phyloP scores from a whole-genome alignment of 2,113 vertebrate genomes.

The Rana temporaria region DNA sequence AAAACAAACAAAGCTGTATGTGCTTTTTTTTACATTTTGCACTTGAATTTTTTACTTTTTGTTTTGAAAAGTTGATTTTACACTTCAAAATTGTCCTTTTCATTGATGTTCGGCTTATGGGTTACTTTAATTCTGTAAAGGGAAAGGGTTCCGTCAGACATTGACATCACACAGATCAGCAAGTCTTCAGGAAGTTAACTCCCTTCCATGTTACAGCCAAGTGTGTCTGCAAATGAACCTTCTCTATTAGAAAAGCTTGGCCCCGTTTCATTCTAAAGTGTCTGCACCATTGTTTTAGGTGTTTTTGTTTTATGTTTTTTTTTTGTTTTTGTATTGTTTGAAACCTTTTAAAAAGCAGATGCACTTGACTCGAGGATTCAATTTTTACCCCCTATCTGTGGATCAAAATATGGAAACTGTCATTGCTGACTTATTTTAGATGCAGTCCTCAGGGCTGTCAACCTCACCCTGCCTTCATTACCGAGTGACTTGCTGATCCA shows the following conservation, averaged over 20 bases:
- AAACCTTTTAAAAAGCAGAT: no score
- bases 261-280: not conserved
- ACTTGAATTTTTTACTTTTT: not conserved
- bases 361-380: no score
- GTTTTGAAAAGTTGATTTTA: not conserved
- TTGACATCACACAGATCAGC: conserved; percentile 29
- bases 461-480: no score
- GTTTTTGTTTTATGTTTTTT: not conserved
- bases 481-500: no score
- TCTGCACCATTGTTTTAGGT: not conserved
- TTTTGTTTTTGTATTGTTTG: no score
- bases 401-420: no score
- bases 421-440: no score
- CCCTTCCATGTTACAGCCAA: conserved; percentile 37
- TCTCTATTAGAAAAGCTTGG: not conserved
- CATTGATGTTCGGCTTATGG: not conserved
- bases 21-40: not conserved
- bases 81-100: not conserved
- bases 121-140: not conserved
- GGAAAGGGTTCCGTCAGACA: not conserved
- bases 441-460: no score
- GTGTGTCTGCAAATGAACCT: conserved; percentile 5
- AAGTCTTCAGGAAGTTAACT: conserved; percentile 30
- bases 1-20: no score
- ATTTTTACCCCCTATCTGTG: no score